A percentile compares a stretch with the other conserved stretches of the same genome.
phyloP scores from a whole-genome alignment of 2,113 vertebrate genomes.

The Perca fluviatilis region DNA sequence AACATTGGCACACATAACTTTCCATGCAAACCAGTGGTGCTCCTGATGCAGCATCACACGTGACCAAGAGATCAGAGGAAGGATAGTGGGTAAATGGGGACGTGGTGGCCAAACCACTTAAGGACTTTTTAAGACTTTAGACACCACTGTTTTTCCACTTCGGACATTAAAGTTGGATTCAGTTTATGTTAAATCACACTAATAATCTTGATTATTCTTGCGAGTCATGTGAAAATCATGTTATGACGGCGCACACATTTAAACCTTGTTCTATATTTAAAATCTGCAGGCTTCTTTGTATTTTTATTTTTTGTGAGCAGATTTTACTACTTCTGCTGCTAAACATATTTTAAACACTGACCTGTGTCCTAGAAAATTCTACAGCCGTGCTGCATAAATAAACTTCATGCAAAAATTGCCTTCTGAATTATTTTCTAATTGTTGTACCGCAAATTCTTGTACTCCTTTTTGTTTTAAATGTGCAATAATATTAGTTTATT shows the following conservation, averaged over 20 bases:
- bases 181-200: not conserved
- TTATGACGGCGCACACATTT: not conserved
- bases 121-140: slow-evolving; percentile 91
- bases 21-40: slow-evolving; percentile 82
- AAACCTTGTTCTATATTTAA: not conserved
- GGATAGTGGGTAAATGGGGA: slow-evolving; percentile 57
- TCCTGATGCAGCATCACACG: slow-evolving; percentile 78
- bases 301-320: not conserved
- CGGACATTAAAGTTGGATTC: slow-evolving; percentile 73
- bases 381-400: not conserved
- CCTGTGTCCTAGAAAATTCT: too few relatives aligned
- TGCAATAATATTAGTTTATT: not conserved
- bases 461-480: not conserved
- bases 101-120: slow-evolving; percentile 82
- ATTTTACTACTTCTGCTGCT: too few relatives aligned
- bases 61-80: slow-evolving; percentile 44
- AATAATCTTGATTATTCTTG: not conserved
- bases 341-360: too few relatives aligned
- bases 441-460: not conserved
- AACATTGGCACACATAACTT: slow-evolving; percentile 82
- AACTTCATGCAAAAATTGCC: not conserved
- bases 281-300: not conserved
- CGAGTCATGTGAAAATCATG: not conserved
- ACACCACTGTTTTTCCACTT: slow-evolving; percentile 86
- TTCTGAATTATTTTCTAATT: not conserved